Evolutionary conservation across 1,140 invertebrate species (phyloP), one percentile per base, ranked within the genome.

Genomic region (Aphelenchoides avenae): DNA sequence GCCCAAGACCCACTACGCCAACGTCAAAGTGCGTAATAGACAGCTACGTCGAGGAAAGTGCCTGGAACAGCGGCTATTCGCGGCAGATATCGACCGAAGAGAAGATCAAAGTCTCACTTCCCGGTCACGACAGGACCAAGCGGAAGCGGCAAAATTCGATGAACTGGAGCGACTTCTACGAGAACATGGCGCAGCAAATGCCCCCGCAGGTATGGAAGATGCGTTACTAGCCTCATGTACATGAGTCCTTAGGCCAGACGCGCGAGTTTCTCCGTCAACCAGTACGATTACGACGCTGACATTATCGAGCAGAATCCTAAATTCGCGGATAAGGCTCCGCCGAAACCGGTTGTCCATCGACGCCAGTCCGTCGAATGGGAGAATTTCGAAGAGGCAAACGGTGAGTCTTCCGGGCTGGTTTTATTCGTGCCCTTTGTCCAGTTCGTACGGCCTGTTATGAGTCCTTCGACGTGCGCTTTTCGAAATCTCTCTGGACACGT

Each of bases 281-380:
- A n/a, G n/a, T n/a, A n/a, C n/a, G 61, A 65, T n/a, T 48, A 65
- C n/a, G 66, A 61, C 20, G 64, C 40, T 20, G 70, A 73, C 40
- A 67, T 73, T 36, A 41, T 73, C 13, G 70, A 73, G 47, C 49
- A 67, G 27, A 71, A 75, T 57, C 71, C 71, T 1, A 56, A 51
- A n/a, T 74, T 57, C 39, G 70, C 67, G 30, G 34, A 57, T 22
- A 75, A 63, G 40, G 71, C 66, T 20, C 71, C 71, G 6, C 49
- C 52, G 6, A 54, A 47, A 5, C 71, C 71, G 3, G 71, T 73
- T 9, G 61, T 71, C 6, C 68, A 73, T 41, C 31, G 71, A 41
- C 20, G 72, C 24, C 58, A 52, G 1, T 61, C 53, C 13, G 39
- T 63, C 6, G 71, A 73, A 24, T 73, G 71, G 71, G 71, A 75